These are phyloP conservation scores for Pachyramphus minor DNA, from an alignment of 2,113 vertebrate genomes.

Conservation along the genomic window DNA sequence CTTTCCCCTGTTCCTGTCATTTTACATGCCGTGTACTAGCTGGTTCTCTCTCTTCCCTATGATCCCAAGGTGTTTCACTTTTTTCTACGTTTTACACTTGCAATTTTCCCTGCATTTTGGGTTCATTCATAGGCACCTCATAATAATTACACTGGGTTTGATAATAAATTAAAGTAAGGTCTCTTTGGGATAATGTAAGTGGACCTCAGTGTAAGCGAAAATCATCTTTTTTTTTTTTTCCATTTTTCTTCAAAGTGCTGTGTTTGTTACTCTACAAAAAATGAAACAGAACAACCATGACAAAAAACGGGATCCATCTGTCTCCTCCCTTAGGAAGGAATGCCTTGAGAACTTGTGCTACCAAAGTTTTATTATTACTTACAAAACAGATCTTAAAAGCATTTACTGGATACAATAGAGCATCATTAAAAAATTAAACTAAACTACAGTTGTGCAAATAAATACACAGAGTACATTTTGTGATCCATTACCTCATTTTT, in stretches of 20 bases:
- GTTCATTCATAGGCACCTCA: background rate
- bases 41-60: accelerated
- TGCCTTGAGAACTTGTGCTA: background rate
- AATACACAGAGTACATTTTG: constrained; percentile 13
- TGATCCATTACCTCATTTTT: constrained; percentile 41
- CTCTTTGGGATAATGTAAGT: background rate
- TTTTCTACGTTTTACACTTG: background rate
- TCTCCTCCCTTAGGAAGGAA: background rate
- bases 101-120: background rate
- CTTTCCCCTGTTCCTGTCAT: background rate
- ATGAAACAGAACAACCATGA: background rate
- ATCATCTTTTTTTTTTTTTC: background rate
- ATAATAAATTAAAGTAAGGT: background rate
- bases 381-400: constrained; percentile 12
- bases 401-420: background rate
- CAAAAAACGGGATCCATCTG: background rate
- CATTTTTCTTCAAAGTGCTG: background rate
- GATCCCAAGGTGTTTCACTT: background rate
- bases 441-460: constrained; percentile 16
- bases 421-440: constrained; percentile 36
- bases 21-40: background rate
- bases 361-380: constrained; percentile 14
- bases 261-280: background rate
- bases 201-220: background rate
- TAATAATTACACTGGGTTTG: background rate